Evolutionary conservation across 2,797 vertebrate genomes (phyloP).

Genomic region (Falco columbarius): DNA sequence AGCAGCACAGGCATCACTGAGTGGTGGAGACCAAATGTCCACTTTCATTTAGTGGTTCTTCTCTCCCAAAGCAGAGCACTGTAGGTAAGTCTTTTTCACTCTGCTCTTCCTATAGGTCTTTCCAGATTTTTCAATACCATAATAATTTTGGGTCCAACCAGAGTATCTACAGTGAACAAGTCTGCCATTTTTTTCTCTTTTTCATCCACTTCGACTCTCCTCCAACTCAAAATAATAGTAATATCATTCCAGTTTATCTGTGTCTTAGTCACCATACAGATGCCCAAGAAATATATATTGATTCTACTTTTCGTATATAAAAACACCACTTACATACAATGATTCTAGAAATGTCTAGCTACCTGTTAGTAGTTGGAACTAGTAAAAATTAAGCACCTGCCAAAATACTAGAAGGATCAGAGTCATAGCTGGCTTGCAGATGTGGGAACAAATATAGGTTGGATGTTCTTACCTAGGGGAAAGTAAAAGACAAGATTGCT

Average conservation of each 20-base stretch:
- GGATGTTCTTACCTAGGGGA: constrained; percentile 4
- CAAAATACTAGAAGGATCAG: background rate
- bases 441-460: background rate
- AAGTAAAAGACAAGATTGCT: background rate
- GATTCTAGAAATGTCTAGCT: background rate
- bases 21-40: background rate
- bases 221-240: background rate
- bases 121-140: background rate
- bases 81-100: background rate
- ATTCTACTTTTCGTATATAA: background rate
- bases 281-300: background rate
- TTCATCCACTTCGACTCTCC: background rate
- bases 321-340: background rate
- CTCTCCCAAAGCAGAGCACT: background rate
- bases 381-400: background rate
- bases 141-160: background rate
- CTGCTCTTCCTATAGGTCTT: background rate
- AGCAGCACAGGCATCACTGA: background rate
- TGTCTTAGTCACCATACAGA: background rate
- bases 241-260: background rate
- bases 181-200: background rate
- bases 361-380: background rate
- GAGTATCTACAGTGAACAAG: background rate
- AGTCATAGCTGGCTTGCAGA: background rate
- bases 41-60: background rate